Evolutionary conservation across 2,797 vertebrate species (phyloP).

Genomic region (Myotis myotis): DNA sequence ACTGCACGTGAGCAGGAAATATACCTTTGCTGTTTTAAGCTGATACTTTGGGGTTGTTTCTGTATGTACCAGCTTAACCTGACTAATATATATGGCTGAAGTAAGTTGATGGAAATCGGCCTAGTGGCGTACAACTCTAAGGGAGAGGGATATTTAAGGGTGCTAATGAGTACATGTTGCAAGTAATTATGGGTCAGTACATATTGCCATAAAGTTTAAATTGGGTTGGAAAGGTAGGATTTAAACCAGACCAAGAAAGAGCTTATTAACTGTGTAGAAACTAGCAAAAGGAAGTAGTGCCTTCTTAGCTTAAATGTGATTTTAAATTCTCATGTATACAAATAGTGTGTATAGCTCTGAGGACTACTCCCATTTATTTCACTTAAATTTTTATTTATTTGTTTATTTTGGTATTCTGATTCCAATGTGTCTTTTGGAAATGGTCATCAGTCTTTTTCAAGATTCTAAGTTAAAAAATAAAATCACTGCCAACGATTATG

Average conservation of each 20-base stretch:
- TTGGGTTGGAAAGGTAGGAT: not conserved
- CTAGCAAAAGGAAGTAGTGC: not conserved
- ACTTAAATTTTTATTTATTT: not conserved
- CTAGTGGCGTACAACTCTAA: not conserved
- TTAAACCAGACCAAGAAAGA: not conserved
- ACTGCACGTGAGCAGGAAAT: not conserved
- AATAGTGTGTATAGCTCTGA: not conserved
- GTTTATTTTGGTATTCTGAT: not conserved
- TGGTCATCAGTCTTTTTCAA: slow-evolving; percentile 24
- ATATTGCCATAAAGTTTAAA: not conserved
- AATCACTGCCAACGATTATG: not conserved
- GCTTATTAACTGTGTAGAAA: not conserved
- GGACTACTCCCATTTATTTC: not conserved
- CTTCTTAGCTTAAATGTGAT: not conserved
- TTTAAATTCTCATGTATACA: not conserved
- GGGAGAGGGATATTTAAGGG: not conserved
- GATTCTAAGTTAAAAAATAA: slow-evolving; percentile 41
- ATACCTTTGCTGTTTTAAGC: not conserved
- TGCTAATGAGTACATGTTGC: not conserved
- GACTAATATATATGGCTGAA: not conserved
- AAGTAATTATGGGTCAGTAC: not conserved
- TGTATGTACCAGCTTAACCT: not conserved
- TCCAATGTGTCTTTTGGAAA: not conserved
- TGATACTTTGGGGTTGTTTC: not conserved
- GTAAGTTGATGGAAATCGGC: not conserved